A percentile compares a stretch with the other conserved stretches of the same genome.
These are phyloP conservation scores for Columba guinea DNA, from an alignment of 2,797 vertebrate species.

Conservation along the genomic window DNA sequence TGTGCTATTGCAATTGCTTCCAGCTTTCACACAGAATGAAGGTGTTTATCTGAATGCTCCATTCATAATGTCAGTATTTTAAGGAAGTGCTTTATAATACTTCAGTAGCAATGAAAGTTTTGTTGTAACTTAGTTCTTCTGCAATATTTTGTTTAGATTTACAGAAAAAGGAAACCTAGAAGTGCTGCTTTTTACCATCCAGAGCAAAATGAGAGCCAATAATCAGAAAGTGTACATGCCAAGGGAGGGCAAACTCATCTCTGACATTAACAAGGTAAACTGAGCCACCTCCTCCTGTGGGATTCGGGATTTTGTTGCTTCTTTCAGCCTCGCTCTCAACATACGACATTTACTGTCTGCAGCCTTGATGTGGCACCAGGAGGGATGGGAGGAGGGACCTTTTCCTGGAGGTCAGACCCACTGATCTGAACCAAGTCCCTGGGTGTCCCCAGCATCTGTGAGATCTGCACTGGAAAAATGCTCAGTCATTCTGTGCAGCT, in stretches of 20 bases:
- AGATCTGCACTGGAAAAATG: not conserved
- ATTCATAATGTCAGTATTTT: not conserved
- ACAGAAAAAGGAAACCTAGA: conserved; percentile 96
- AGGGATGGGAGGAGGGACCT: not conserved
- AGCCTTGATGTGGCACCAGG: not conserved
- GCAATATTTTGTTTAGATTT: conserved; percentile 79
- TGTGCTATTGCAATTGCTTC: not conserved
- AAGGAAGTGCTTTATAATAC: not conserved
- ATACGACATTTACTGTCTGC: not conserved
- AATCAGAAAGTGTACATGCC: conserved; percentile 98
- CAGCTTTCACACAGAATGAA: conserved; percentile 8
- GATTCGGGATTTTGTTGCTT: not conserved
- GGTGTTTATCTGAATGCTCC: not conserved
- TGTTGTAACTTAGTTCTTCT: not conserved
- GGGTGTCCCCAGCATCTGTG: not conserved
- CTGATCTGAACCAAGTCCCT: not conserved
- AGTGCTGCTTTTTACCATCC: conserved; percentile 95
- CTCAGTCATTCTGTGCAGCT: not conserved
- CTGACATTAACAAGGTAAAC: conserved; percentile 93
- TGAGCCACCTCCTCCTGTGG: not conserved
- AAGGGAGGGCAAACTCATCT: conserved; percentile 95
- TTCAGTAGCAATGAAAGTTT: not conserved
- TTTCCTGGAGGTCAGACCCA: fast-evolving
- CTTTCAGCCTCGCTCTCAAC: not conserved
- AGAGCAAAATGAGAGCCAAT: conserved; percentile 97